Base-by-base conservation (phyloP, 2,113 vertebrate species). In the Maccullochella peelii region DNA sequence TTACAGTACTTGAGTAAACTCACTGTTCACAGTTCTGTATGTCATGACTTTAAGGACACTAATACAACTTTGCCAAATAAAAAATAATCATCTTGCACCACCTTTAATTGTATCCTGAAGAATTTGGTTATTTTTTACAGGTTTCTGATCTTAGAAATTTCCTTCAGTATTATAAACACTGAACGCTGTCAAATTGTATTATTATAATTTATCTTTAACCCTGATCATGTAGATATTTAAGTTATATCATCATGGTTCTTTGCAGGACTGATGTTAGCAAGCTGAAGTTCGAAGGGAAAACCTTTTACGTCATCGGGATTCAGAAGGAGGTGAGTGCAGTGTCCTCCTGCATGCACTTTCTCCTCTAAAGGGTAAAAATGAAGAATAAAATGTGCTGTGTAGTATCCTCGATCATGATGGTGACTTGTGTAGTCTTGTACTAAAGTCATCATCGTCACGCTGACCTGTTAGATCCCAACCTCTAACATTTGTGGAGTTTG, bases 231-330 rank as follows among this genome's bases (percentile, higher is more conserved):
- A 5, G 6, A 8, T 40, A 12, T 74, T 38, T 11, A 5, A 62
- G 8, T 61, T 1, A 23, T 66, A 40, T 78, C 49, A 25, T 18
- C 38, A 11, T 76, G 49, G 2, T 47, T 74, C 42, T 83, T 93
- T 94, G 63, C 92, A 99, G 98, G 98, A 91, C 92, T 59, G 98
- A 99, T 92, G 98, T 99, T 88, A 99, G 96, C 95, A 99, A 99
- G 91, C 94, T 99, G 93, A 99, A 98, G 94, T 99, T 98, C 89
- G 98, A 99, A 94, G 98, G 98, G 79, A 99, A 99, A 96, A 99
- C 97, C 6, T 99, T 99, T 95, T 97, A 97, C 90, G 97, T 98
- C 84, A 97, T 98, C 87, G 97, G 97, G 87, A 91, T 97, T 88
- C 98, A 99, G 91, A 98, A 97, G 73, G 98, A 99, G 97, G 98